phyloP scores from a whole-genome alignment of 1,140 invertebrate species.

The Micrasema minimum region DNA sequence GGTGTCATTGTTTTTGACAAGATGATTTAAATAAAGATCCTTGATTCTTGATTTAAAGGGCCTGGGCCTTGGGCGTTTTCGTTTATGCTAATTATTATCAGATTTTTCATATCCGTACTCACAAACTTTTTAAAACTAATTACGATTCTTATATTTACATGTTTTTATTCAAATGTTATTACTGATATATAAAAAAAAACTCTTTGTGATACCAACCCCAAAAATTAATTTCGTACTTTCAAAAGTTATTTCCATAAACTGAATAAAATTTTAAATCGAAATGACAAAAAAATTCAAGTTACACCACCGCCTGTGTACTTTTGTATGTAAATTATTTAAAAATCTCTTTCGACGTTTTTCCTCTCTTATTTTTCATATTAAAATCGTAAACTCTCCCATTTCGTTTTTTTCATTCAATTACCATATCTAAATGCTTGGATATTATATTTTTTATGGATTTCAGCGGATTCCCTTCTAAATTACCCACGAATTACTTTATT shows the following conservation, averaged over 20 bases:
- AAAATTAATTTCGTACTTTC: conserved; percentile 26
- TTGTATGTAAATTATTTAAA: conserved; percentile 12
- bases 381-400: background rate
- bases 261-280: conserved; percentile 30
- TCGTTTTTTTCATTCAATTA: conserved; percentile 7
- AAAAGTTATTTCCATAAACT: conserved; percentile 33
- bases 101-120: too few relatives aligned
- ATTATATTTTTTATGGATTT: background rate
- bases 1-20: too few relatives aligned
- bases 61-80: too few relatives aligned
- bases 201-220: conserved; percentile 2
- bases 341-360: background rate
- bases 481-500: too few relatives aligned
- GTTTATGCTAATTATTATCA: too few relatives aligned
- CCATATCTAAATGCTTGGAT: conserved; percentile 2
- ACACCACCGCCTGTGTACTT: conserved; percentile 13
- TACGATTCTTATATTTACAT: too few relatives aligned
- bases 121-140: too few relatives aligned
- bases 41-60: too few relatives aligned
- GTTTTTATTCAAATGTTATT: too few relatives aligned
- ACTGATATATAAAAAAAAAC: too few relatives aligned
- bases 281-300: conserved; percentile 24
- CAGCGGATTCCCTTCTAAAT: background rate
- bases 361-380: conserved; percentile 13
- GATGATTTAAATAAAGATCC: too few relatives aligned